Evolutionary conservation across 2,113 vertebrate genomes (phyloP), one percentile per base, ranked within the genome.

Genomic region (Oncorhynchus keta): DNA sequence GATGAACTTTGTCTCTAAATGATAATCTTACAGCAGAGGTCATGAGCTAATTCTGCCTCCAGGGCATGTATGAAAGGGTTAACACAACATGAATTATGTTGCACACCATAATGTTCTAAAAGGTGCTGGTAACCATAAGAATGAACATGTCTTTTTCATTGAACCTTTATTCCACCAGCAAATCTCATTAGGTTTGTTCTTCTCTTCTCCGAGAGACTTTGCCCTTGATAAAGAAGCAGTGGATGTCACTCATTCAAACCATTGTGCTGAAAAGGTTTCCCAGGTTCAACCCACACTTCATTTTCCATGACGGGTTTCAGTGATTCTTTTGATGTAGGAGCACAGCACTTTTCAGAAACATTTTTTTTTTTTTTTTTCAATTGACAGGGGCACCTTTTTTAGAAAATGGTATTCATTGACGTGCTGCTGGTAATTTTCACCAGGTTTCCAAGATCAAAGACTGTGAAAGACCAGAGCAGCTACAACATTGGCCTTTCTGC

Each of bases 391-490:
- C 65, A 67, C 28, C 28, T 14, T 67, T 14, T 67, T 67, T 24
- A 45, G 55, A 26, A 12, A 14, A 65, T 64, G 22, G 28, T 73
- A 32, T 70, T 77, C 75, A 70, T 77, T 69, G 74, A 69, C 66
- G 59, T 76, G 68, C 68, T 70, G 75, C 57, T 64, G 75, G 68
- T 71, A 49, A 76, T 69, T 59, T 59, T 59, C 49, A 12, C 72
- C 35, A 28, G 30, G 68, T 77, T 39, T 55, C 26, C 59, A 61
- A 55, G 68, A 77, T 76, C 75, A 76, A 76, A 76, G 22, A 24
- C 57, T n/a, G 39, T 62, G 39, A 76, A 51, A 71, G 39, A 9
- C 75, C 39, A 68, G 48, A 35, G 65, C 64, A 68, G 65, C 74
- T 75, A 64, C 18, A 5, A 16, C 12, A 11, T 1, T 22, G 24